These are phyloP conservation scores for Peromyscus melanophrys DNA, from an alignment of 2,797 vertebrate species.

Conservation along the genomic window DNA sequence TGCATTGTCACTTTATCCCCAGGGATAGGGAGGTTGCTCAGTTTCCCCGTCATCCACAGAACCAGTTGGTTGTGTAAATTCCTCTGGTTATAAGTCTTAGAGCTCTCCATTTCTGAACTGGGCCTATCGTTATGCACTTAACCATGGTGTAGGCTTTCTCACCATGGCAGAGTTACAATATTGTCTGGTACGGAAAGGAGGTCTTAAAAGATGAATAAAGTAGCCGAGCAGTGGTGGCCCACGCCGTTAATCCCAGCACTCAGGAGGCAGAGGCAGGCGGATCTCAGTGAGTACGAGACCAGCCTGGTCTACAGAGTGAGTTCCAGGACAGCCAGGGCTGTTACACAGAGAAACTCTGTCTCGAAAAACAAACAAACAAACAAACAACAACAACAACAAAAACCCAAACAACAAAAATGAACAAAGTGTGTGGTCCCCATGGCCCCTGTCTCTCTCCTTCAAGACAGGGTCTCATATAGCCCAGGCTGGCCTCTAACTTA, in stretches of 20 bases:
- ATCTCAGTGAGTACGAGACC: too few relatives aligned
- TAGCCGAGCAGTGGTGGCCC: too few relatives aligned
- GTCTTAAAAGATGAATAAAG: not conserved
- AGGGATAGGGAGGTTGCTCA: not conserved
- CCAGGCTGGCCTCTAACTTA: not conserved
- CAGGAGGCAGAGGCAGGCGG: too few relatives aligned
- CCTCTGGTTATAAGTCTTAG: not conserved
- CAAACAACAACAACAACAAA: too few relatives aligned
- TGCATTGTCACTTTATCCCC: not conserved
- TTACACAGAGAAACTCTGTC: too few relatives aligned
- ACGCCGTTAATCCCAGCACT: too few relatives aligned
- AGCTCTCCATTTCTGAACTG: not conserved
- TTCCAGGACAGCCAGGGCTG: too few relatives aligned
- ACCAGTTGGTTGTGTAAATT: not conserved
- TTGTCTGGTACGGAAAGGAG: not conserved
- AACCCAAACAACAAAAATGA: too few relatives aligned
- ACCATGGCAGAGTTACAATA: not conserved
- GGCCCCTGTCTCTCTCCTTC: not conserved
- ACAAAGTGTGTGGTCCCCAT: not conserved
- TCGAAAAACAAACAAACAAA: too few relatives aligned
- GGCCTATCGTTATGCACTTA: not conserved
- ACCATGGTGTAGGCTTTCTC: not conserved
- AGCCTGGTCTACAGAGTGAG: too few relatives aligned
- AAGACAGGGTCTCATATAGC: not conserved
- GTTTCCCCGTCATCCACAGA: not conserved